Evolutionary conservation across 2,797 vertebrate genomes (phyloP), one percentile per base, ranked within the genome.

Genomic region (Enteromius argenteus): DNA sequence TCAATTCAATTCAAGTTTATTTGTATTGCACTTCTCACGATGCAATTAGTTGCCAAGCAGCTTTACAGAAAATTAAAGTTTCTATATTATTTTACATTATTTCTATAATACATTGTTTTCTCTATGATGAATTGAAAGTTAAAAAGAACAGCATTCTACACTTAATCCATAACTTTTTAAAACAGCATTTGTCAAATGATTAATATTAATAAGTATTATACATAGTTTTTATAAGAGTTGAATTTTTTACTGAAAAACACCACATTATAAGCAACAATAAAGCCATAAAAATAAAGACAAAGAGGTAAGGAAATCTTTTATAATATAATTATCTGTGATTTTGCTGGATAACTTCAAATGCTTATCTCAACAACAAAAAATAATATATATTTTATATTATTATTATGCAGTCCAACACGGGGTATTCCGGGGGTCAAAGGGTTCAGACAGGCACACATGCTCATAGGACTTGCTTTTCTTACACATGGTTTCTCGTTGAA

Each of bases 111-210:
- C 6, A 23, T 11, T 11, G n/a, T 64, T 64, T 64, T 30, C 5
- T 30, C 56, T 14, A 5, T 8, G 60, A 64, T 64, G 5, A 30
- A 15, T 1, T 30, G 2, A 64, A 30, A n/a, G 19, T 69, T 42
- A 4, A 69, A 69, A 69, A 37, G 32, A 64, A 69, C 67, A 66
- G 14, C 62, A 66, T 66, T 66, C 32, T 30, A 62, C 58, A 62
- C n/a, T 4, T 44, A 69, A 44, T 69, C 11, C 13, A 69, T 42
- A 42, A 23, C 21, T 14, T 37, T 67, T 37, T 68, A n/a, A n/a
- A 39, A 39, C 19, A 68, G n/a, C 2, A 14, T 42, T 27, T 58
- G n/a, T 60, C 56, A 27, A 27, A 60, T 27, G 13, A 2, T 60
- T 27, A 13, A 58, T 23, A 58, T 58, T 11, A 60, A 27, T 60